Evolutionary conservation across 2,797 vertebrate genomes (phyloP).

Genomic region (Aplochiton taeniatus): DNA sequence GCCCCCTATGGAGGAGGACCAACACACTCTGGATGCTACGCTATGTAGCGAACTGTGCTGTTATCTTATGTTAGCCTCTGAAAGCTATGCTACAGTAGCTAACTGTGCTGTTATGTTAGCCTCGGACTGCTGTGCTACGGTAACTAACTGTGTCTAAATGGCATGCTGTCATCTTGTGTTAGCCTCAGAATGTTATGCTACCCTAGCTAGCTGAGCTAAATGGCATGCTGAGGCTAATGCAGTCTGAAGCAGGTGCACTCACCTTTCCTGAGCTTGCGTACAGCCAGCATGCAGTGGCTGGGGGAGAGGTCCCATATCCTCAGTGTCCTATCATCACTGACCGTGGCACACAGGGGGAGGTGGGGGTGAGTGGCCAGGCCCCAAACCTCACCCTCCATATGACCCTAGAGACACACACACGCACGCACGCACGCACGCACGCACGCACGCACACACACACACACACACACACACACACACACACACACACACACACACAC

Average conservation of each 20-base stretch:
- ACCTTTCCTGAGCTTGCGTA: constrained; percentile 98
- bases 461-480: constrained; percentile 20
- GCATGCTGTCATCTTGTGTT: too few relatives aligned
- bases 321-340: constrained; percentile 98
- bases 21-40: constrained; percentile 1
- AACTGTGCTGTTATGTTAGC: too few relatives aligned
- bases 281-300: constrained; percentile 98
- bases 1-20: constrained; percentile 78
- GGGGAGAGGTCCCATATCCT: constrained; percentile 99
- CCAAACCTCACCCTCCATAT: constrained; percentile 99
- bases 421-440: constrained; percentile 7
- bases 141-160: too few relatives aligned
- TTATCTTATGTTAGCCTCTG: too few relatives aligned
- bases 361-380: constrained; percentile 97
- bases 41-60: too few relatives aligned
- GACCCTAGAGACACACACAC: constrained; percentile 79
- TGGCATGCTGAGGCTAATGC: not conserved
- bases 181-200: too few relatives aligned
- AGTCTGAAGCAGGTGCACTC: constrained; percentile 57
- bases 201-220: too few relatives aligned
- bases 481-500: constrained; percentile 7
- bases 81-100: too few relatives aligned
- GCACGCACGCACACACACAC: constrained; percentile 11
- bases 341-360: constrained; percentile 96
- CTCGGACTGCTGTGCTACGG: too few relatives aligned